These are phyloP conservation scores for Cynopterus brachyotis DNA, from an alignment of 2,113 vertebrate species.

Conservation along the genomic window DNA sequence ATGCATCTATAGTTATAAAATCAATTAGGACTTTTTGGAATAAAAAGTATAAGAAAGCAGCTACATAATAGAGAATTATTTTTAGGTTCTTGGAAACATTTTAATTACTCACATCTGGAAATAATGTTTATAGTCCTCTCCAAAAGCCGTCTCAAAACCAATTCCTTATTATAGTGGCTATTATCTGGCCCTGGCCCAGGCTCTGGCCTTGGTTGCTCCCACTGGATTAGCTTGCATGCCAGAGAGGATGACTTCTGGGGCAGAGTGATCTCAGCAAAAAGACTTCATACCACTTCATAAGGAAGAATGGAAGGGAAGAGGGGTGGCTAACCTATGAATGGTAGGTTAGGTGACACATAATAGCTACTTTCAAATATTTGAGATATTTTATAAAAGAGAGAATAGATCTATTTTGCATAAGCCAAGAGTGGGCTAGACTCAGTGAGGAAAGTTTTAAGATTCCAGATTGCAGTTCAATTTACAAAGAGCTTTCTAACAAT, in stretches of 20 bases:
- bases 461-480: not conserved
- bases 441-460: not conserved
- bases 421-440: not conserved
- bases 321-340: not conserved
- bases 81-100: not conserved
- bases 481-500: not conserved
- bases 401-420: not conserved
- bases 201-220: not conserved
- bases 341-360: not conserved
- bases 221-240: not conserved
- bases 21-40: not conserved
- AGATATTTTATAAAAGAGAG: not conserved
- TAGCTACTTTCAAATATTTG: not conserved
- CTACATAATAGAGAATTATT: not conserved
- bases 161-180: not conserved
- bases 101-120: not conserved
- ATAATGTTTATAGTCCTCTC: not conserved
- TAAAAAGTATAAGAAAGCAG: not conserved
- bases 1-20: not conserved
- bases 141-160: not conserved
- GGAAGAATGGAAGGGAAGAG: not conserved
- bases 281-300: not conserved
- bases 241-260: not conserved
- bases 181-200: not conserved
- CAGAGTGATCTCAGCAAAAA: not conserved